A percentile compares a stretch with the other conserved stretches of the same genome.
Evolutionary conservation across 1,140 invertebrate genomes (phyloP).

Genomic region (Dreissena polymorpha): DNA sequence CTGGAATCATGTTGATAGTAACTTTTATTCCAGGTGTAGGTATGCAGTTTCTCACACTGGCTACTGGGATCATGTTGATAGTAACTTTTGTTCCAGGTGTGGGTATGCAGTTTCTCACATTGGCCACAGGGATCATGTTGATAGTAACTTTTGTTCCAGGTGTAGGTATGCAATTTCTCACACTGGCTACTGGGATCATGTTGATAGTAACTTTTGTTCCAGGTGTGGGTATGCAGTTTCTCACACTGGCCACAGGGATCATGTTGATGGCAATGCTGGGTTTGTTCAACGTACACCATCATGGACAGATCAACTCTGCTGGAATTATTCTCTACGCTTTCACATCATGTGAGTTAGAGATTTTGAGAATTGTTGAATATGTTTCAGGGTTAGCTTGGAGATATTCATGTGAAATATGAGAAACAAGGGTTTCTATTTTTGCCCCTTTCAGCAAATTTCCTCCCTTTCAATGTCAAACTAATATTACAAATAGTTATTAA

Average conservation of each 20-base stretch:
- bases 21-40: conserved; percentile 78
- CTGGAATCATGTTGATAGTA: conserved; percentile 52
- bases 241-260: conserved; percentile 80
- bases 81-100: conserved; percentile 78
- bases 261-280: conserved; percentile 81
- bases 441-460: too few relatives aligned
- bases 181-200: conserved; percentile 80
- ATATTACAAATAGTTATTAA: too few relatives aligned
- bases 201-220: conserved; percentile 77
- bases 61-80: too few relatives aligned
- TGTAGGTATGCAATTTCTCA: conserved; percentile 81
- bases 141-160: conserved; percentile 76
- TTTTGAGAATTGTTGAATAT: too few relatives aligned
- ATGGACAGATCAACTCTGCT: conserved; percentile 81
- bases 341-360: conserved; percentile 78
- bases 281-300: conserved; percentile 82
- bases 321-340: conserved; percentile 82
- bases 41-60: conserved; percentile 80
- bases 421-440: too few relatives aligned
- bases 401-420: too few relatives aligned
- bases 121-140: too few relatives aligned
- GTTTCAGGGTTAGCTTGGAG: too few relatives aligned
- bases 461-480: too few relatives aligned
- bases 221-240: conserved; percentile 82
- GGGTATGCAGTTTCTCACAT: conserved; percentile 81